phyloP scores from a whole-genome alignment of 2,113 vertebrate genomes.

The Thermophis baileyi region DNA sequence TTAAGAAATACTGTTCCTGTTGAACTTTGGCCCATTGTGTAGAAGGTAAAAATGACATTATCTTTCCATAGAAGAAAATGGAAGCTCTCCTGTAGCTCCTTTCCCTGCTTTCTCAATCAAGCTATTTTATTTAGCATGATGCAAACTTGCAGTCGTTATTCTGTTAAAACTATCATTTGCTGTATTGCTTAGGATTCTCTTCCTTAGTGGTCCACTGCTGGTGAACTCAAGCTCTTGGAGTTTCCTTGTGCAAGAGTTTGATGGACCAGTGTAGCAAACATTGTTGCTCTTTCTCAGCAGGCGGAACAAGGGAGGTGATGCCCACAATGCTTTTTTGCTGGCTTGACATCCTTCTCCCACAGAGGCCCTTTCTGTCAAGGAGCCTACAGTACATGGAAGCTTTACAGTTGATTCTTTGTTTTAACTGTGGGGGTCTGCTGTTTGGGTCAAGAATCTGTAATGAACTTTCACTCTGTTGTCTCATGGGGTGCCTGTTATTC shows the following conservation, averaged over 20 bases:
- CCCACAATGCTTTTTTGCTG: not conserved
- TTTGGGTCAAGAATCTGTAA: conserved; percentile 26
- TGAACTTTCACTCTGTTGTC: conserved; percentile 17
- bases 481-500: conserved; percentile 10
- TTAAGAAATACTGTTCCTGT: not conserved
- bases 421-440: conserved; percentile 20
- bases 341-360: conserved; percentile 6
- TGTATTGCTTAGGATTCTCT: not conserved
- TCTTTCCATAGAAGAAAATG: not conserved
- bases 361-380: conserved; percentile 6
- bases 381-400: not conserved
- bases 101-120: not conserved
- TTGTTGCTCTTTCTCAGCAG: conserved; percentile 1
- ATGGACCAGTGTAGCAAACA: not conserved
- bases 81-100: not conserved
- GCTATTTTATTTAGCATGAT: not conserved
- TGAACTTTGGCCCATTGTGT: not conserved
- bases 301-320: not conserved
- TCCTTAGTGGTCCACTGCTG: not conserved
- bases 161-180: not conserved
- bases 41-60: not conserved
- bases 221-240: not conserved
- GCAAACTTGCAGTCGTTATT: not conserved
- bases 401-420: conserved; percentile 16
- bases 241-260: not conserved